phyloP scores from a whole-genome alignment of 2,888 invertebrate species.

The Azorinus chamasolen region DNA sequence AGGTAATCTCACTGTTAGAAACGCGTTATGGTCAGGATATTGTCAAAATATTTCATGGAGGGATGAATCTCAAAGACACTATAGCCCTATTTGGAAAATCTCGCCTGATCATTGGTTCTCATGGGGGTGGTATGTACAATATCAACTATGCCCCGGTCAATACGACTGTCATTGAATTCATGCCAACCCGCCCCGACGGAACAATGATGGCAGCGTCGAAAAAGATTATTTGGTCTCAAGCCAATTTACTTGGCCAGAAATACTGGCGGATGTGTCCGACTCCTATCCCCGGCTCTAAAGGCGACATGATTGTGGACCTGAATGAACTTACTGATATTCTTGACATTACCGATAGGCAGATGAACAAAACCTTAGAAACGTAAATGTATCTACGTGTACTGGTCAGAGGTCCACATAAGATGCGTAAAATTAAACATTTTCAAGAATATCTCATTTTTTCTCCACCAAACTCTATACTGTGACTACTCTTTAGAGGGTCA shows the following conservation, averaged over 20 bases:
- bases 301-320: slow-evolving; percentile 11
- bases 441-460: too few species aligned
- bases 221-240: slow-evolving; percentile 17
- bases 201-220: slow-evolving; percentile 3
- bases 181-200: slow-evolving; percentile 26
- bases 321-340: neutral
- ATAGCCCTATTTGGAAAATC: slow-evolving; percentile 15
- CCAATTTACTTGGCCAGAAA: slow-evolving; percentile 14
- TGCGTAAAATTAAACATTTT: too few species aligned
- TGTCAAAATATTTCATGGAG: slow-evolving; percentile 16
- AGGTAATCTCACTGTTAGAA: neutral
- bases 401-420: too few species aligned
- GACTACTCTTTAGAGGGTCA: too few species aligned
- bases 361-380: too few species aligned
- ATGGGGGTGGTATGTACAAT: slow-evolving; percentile 28
- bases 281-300: neutral
- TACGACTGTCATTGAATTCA: slow-evolving; percentile 26
- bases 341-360: neutral
- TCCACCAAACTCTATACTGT: too few species aligned
- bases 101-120: slow-evolving; percentile 15
- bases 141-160: slow-evolving; percentile 16
- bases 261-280: slow-evolving; percentile 23
- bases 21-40: slow-evolving; percentile 3
- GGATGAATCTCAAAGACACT: slow-evolving; percentile 2
- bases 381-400: too few species aligned